Percentiles rank a stretch among this genome's conserved stretches.
Evolutionary conservation across 2,888 invertebrate species (phyloP).

Genomic region (Reticulitermes lucifugus): DNA sequence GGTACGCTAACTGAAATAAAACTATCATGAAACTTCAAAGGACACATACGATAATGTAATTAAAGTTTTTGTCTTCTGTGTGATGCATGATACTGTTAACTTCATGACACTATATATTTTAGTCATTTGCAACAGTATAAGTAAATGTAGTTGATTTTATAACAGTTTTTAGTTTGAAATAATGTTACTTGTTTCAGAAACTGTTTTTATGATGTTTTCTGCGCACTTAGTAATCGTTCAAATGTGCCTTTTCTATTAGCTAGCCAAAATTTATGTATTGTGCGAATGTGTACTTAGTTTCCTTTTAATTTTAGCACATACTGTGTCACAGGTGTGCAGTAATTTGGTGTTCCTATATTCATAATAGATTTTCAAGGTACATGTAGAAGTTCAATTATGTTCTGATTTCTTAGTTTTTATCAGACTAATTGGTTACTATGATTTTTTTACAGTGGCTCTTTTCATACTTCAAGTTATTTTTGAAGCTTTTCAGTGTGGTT

Average conservation of each 20-base stretch:
- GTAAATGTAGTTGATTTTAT: conserved; percentile 1
- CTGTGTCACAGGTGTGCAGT: conserved; percentile 5
- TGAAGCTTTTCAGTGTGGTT: too few species aligned
- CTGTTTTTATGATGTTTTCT: not conserved
- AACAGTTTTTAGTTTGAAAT: not conserved
- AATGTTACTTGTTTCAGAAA: not conserved
- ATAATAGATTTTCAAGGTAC: not conserved
- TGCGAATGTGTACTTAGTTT: conserved; percentile 7
- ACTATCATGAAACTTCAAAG: conserved; percentile 2
- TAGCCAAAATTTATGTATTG: conserved; percentile 6
- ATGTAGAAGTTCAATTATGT: not conserved
- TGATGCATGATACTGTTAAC: not conserved
- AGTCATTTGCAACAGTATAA: not conserved
- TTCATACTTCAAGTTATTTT: too few species aligned
- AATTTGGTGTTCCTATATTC: conserved; percentile 9
- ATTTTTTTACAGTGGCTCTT: too few species aligned
- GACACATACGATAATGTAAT: not conserved
- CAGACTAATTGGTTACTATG: too few species aligned
- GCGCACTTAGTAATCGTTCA: not conserved
- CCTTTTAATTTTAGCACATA: not conserved
- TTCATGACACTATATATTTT: not conserved
- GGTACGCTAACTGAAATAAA: too few species aligned
- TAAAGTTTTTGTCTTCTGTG: not conserved
- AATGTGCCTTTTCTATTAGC: not conserved
- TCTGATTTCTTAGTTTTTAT: too few species aligned